Evolutionary conservation across 64 coral and sea anemone species (phyloP), one percentile per base, ranked within the genome.

Genomic region (Montipora efflorescens): DNA sequence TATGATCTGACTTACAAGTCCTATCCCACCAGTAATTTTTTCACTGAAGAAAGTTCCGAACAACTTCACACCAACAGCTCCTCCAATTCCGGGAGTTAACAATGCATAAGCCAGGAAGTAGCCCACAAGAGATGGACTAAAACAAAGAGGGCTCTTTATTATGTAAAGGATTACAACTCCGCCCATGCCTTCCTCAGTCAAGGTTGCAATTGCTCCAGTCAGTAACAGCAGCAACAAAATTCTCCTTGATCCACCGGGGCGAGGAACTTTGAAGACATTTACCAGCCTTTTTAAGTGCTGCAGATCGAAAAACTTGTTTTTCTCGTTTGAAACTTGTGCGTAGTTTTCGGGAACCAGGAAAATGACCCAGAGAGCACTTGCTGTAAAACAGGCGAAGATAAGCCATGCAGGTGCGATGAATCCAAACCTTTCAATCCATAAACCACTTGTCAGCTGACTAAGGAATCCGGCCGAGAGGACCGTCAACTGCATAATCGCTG

Each of bases 371-470:
- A 97, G 83, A 68, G 75, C 86, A 23, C 14, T 71, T 59, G 76
- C 50, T 19, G 88, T 4, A 6, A 87, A 75, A 53, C 95, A 97
- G 4, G 89, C 83, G 0, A 95, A 5, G 48, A 92, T 92, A 8
- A 97, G 88, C 95, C 95, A 97, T 5, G 91, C 91, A 6, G 95
- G 95, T 5, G 90, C 66, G n/a, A 88, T 94, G 61, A 95, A 97
- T 0, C 93, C 90, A 28, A 87, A 77, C 7, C 21, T 94, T 2
- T 87, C 50, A 7, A 97, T 97, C 95, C 95, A 97, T 22, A 97
- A 77, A n/a, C 95, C 95, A 28, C 95, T 97, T 20, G 95, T 97
- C 47, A 95, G 50, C 82, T 95, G 92, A 89, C 95, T 97, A 7
- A 97, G n/a, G 64, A 94, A 88, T 15, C 92, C 95, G 67, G 82